Conservation (phyloP, 1,140 invertebrate species). For the Drosophila pectinifera region DNA sequence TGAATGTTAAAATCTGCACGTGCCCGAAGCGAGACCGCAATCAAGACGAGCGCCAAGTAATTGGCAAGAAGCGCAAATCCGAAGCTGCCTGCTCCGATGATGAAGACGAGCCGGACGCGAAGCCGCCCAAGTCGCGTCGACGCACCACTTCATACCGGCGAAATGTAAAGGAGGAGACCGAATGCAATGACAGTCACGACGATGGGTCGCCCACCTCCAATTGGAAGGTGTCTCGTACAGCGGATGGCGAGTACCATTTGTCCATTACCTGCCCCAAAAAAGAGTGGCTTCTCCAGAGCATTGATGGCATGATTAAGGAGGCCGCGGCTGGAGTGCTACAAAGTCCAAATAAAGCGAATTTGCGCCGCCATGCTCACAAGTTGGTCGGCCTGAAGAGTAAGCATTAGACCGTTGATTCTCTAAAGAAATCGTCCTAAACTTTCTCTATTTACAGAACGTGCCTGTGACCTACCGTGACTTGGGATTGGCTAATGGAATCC, state of each 20-base stretch:
- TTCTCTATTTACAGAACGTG: constrained; percentile 43
- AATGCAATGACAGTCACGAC: constrained; percentile 54
- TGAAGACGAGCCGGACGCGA: constrained; percentile 46
- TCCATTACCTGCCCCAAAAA: constrained; percentile 54
- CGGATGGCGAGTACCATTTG: constrained; percentile 55
- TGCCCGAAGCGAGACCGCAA: constrained; percentile 78
- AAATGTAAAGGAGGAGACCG: constrained; percentile 57
- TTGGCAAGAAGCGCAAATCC: constrained; percentile 51
- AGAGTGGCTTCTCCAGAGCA: constrained; percentile 48
- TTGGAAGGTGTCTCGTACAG: constrained; percentile 52
- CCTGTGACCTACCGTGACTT: constrained; percentile 47
- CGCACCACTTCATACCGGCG: constrained; percentile 9
- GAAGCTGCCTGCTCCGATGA: constrained; percentile 26
- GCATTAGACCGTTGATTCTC: not conserved
- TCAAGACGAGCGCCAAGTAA: constrained; percentile 50
- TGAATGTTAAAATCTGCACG: constrained; percentile 75
- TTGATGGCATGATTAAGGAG: constrained; percentile 68
- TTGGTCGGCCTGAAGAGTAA: constrained; percentile 64
- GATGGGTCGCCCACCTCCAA: constrained; percentile 15
- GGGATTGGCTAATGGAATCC: not conserved
- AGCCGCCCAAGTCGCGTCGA: constrained; percentile 33
- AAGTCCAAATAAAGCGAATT: constrained; percentile 33
- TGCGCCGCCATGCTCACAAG: constrained; percentile 51
- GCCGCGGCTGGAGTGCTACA: constrained; percentile 46
- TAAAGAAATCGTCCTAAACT: not conserved